phyloP scores from a whole-genome alignment of 2,888 invertebrate genomes.

The Dasypogon diadema region DNA sequence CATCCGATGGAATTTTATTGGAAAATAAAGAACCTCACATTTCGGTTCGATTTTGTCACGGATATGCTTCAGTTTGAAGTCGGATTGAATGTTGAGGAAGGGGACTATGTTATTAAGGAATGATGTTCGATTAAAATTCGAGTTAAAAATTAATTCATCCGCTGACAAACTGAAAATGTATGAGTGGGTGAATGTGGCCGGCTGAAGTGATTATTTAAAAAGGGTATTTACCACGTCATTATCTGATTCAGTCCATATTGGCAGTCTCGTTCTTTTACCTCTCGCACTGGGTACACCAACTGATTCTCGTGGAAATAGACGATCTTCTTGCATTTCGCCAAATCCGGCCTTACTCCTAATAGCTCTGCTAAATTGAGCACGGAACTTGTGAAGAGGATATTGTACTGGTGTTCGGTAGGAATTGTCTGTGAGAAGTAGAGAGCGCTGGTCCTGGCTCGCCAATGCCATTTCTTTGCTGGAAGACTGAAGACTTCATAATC shows the following conservation, averaged over 20 bases:
- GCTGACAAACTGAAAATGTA: constrained; percentile 74
- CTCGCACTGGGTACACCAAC: constrained; percentile 76
- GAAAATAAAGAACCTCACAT: constrained; percentile 75
- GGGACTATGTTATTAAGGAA: constrained; percentile 74
- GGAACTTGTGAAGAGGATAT: constrained; percentile 76
- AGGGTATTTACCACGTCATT: constrained; percentile 72
- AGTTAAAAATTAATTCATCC: constrained; percentile 78
- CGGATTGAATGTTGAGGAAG: constrained; percentile 76
- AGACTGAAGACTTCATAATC: constrained; percentile 71
- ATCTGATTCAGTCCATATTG: constrained; percentile 84
- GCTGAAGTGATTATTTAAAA: too few species aligned
- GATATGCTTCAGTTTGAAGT: constrained; percentile 73
- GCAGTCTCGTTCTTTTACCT: constrained; percentile 77
- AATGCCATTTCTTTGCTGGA: constrained; percentile 82
- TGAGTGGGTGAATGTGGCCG: background rate
- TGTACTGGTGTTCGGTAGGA: constrained; percentile 70
- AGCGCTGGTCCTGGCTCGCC: constrained; percentile 78
- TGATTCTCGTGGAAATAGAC: constrained; percentile 86
- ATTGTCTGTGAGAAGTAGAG: constrained; percentile 74
- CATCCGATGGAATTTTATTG: constrained; percentile 70
- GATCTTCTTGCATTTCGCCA: constrained; percentile 73
- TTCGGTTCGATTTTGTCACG: constrained; percentile 72
- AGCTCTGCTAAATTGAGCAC: constrained; percentile 79
- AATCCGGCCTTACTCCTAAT: constrained; percentile 75
- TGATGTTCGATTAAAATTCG: constrained; percentile 76